Conservation (phyloP, 2,888 invertebrate genomes). For the Latrodectus elegans region DNA sequence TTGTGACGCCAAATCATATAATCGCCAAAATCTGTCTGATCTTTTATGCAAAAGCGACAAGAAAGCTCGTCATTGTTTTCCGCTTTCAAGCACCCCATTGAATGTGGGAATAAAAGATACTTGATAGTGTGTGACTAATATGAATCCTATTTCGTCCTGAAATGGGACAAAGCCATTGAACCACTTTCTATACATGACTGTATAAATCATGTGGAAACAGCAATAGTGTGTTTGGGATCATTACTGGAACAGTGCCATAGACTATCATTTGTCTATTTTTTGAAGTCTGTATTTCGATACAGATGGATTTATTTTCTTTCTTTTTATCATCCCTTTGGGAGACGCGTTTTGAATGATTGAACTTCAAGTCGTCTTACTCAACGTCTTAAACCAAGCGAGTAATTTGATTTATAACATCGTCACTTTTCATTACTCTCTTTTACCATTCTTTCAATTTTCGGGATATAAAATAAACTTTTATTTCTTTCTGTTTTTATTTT, state of each 20-base stretch:
- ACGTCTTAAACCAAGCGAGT: slow-evolving; percentile 40
- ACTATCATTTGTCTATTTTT: slow-evolving; percentile 36
- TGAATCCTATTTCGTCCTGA: background rate
- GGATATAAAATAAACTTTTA: background rate
- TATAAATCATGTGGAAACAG: slow-evolving; percentile 25
- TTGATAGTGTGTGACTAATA: slow-evolving; percentile 1
- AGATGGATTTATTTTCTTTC: background rate
- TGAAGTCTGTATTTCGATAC: slow-evolving; percentile 30
- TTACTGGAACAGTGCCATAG: slow-evolving; percentile 46
- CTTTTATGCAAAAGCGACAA: no score
- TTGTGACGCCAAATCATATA: no score
- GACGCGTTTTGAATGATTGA: slow-evolving; percentile 10
- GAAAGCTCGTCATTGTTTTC: background rate
- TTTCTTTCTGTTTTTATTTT: background rate
- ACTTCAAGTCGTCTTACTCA: slow-evolving; percentile 28
- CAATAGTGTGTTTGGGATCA: slow-evolving; percentile 43
- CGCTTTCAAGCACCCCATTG: background rate
- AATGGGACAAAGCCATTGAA: background rate
- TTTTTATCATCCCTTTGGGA: background rate
- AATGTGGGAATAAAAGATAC: background rate
- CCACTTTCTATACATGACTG: background rate
- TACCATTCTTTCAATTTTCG: background rate
- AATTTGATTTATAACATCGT: slow-evolving; percentile 53
- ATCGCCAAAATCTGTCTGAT: no score
- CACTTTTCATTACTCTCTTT: slow-evolving; percentile 32